A percentile compares a stretch with the other conserved stretches of the same genome.
phyloP scores from a whole-genome alignment of 2,113 vertebrate genomes.

The Rhagologus leucostigma region DNA sequence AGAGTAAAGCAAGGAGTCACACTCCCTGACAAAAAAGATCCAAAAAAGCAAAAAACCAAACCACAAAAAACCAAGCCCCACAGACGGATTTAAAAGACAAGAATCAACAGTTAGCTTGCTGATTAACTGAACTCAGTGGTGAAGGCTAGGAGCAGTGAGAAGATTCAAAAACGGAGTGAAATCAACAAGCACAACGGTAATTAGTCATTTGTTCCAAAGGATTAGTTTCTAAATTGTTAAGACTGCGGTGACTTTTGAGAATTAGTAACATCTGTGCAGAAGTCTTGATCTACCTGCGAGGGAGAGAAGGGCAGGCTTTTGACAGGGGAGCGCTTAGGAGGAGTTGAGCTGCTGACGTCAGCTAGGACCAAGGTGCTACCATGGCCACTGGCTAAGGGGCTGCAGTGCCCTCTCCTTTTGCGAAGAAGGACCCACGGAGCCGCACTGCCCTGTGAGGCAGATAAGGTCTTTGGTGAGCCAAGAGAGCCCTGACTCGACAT shows the following conservation, averaged over 20 bases:
- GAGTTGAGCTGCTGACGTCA: slow-evolving; percentile 79
- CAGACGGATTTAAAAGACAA: not conserved
- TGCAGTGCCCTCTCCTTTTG: slow-evolving; percentile 71
- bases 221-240: slow-evolving; percentile 84
- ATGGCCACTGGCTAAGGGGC: slow-evolving; percentile 71
- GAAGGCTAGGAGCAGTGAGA: slow-evolving; percentile 29
- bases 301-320: slow-evolving; percentile 92
- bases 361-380: slow-evolving; percentile 71
- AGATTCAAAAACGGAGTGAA: slow-evolving; percentile 61
- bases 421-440: slow-evolving; percentile 75
- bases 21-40: slow-evolving; percentile 14
- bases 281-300: slow-evolving; percentile 86
- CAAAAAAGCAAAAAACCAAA: not conserved
- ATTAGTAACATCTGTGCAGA: slow-evolving; percentile 80
- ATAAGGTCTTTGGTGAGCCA: slow-evolving; percentile 64
- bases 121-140: slow-evolving; percentile 21
- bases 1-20: slow-evolving; percentile 38
- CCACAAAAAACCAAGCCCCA: not conserved
- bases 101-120: slow-evolving; percentile 58
- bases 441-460: slow-evolving; percentile 68
- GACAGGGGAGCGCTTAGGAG: slow-evolving; percentile 81
- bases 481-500: slow-evolving; percentile 67
- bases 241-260: slow-evolving; percentile 73
- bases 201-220: slow-evolving; percentile 82
- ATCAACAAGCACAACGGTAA: slow-evolving; percentile 67